Evolutionary conservation across 2,113 vertebrate species (phyloP).

Genomic region (Plotosus lineatus): DNA sequence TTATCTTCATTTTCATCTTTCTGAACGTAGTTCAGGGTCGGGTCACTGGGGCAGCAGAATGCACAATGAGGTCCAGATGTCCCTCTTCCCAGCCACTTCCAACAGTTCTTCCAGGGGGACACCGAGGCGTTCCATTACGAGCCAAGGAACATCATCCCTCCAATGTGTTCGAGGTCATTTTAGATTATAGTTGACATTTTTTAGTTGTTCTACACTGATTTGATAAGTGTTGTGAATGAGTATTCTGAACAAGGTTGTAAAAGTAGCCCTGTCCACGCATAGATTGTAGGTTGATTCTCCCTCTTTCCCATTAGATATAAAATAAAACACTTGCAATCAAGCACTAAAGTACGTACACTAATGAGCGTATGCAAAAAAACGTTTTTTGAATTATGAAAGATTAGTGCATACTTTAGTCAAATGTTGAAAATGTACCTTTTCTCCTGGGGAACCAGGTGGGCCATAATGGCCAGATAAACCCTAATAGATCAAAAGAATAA

Average conservation of each 20-base stretch:
- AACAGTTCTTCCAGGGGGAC: no score
- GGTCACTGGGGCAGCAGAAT: no score
- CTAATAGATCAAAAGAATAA: slow-evolving; percentile 61
- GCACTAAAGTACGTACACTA: background rate
- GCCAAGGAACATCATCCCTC: no score
- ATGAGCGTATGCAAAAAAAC: background rate
- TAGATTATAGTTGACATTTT: background rate
- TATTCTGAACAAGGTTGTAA: background rate
- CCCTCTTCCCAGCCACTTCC: no score
- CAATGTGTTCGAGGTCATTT: no score
- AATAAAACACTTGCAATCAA: background rate
- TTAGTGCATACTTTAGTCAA: background rate
- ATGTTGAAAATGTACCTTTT: slow-evolving; percentile 71
- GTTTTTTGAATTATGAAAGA: background rate
- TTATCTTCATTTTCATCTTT: no score
- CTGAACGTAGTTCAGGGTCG: no score
- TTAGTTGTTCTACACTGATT: background rate
- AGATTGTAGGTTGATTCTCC: background rate
- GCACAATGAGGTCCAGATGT: no score
- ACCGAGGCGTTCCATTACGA: no score
- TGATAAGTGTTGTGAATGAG: background rate
- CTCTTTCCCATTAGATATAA: background rate
- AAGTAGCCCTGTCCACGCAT: background rate
- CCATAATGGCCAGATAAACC: slow-evolving; percentile 84
- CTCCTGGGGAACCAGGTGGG: slow-evolving; percentile 77